Conservation (phyloP, 2,888 invertebrate species). For the Drosophila subquinaria region DNA sequence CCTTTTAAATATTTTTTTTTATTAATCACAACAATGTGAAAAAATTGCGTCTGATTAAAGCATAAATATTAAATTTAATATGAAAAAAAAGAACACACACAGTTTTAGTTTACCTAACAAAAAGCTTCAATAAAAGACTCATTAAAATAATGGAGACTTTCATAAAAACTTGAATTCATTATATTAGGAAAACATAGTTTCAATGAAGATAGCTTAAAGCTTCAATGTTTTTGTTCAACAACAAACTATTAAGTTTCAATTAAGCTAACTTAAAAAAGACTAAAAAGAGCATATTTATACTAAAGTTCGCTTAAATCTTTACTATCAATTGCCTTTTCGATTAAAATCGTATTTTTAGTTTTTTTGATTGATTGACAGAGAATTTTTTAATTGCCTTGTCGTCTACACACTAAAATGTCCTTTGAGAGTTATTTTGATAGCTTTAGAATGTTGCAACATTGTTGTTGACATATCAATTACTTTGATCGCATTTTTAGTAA, state of each 20-base stretch:
- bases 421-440: neutral
- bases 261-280: no score
- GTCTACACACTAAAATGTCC: neutral
- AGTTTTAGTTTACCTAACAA: no score
- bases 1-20: neutral
- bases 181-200: neutral
- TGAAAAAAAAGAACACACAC: neutral
- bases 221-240: no score
- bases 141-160: no score
- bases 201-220: no score
- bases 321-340: neutral
- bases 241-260: no score
- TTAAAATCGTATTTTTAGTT: neutral
- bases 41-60: neutral
- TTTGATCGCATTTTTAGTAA: conserved; percentile 45
- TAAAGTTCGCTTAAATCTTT: no score
- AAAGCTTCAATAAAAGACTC: no score
- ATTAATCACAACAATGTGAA: neutral
- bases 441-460: conserved; percentile 2
- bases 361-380: neutral
- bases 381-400: conserved; percentile 12
- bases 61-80: neutral
- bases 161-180: no score
- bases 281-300: no score
- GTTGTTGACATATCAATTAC: conserved; percentile 44